Evolutionary conservation across 2,797 vertebrate genomes (phyloP), one percentile per base, ranked within the genome.

Genomic region (Coregonus suidteri): DNA sequence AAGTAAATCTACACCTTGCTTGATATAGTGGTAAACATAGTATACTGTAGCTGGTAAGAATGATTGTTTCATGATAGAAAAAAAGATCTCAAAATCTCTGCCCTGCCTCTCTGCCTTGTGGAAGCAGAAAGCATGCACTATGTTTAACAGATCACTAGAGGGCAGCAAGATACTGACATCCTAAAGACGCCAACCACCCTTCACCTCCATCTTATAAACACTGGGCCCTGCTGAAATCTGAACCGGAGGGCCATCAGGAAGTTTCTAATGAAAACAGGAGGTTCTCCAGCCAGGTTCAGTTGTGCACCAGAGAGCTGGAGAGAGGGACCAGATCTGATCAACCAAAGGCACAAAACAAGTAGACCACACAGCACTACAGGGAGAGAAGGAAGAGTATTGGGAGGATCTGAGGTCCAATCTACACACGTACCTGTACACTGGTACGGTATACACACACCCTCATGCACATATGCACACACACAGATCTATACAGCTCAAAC

Each of bases 141-240:
- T 37, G 25, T 6, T 4, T 35, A 47, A 56, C 54, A 13, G 34
- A 62, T 14, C 72, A 59, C 72, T 62, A 74, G 72, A 54, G 72
- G 34, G 54, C 72, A 34, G 31, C 62, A 7, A 25, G 69, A 25
- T 5, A n/a, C n/a, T 18, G 16, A 18, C 18, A 35, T 6, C 16
- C 15, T 11, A 18, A 56, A 59, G 72, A 59, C 14, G 54, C 31
- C 59, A 51, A 62, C 66, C 74, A 80, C 2, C 31, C 4, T 72
- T 62, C 80, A 88, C 85, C 89, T 91, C 85, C 83, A 71, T 76
- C 81, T 87, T 67, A 85, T 81, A 71, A 87, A 83, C 71, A 84
- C 53, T 81, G 80, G 83, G 74, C 77, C 76, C 67, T 72, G 83
- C 69, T 77, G 79, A 75, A 70, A 75, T 75, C 41, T 77, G 81